Evolutionary conservation across 2,113 vertebrate genomes (phyloP).

Genomic region (Natator depressus): DNA sequence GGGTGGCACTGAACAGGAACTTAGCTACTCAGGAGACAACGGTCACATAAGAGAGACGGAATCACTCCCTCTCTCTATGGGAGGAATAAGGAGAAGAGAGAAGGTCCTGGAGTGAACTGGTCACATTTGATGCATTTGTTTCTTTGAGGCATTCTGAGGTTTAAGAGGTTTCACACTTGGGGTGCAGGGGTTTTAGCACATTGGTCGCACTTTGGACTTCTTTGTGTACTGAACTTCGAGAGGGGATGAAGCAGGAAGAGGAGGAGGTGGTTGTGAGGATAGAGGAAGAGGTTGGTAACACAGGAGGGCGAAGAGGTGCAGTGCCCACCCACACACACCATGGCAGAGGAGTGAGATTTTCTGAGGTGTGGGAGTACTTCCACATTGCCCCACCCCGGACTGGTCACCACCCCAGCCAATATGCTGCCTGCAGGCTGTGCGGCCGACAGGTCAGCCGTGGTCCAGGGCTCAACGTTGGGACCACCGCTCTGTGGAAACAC

Average conservation of each 20-base stretch:
- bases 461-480: constrained; percentile 13
- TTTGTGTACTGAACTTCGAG: neutral
- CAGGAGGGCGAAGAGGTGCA: neutral
- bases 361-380: constrained; percentile 67
- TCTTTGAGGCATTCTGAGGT: neutral
- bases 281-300: neutral
- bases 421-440: constrained; percentile 39
- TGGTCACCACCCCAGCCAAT: neutral
- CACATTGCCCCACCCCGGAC: constrained; percentile 29
- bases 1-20: neutral
- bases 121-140: neutral
- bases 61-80: neutral
- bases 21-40: neutral
- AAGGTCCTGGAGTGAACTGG: neutral
- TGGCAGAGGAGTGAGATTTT: constrained; percentile 6
- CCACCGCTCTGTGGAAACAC: constrained; percentile 42
- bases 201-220: neutral
- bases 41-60: neutral
- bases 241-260: constrained; percentile 6
- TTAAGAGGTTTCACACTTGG: neutral
- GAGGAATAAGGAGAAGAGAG: neutral
- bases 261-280: neutral
- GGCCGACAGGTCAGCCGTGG: constrained; percentile 35
- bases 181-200: neutral
- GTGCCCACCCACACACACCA: neutral